phyloP scores from a whole-genome alignment of 2,888 invertebrate species.

The Minunthozetes semirufus region DNA sequence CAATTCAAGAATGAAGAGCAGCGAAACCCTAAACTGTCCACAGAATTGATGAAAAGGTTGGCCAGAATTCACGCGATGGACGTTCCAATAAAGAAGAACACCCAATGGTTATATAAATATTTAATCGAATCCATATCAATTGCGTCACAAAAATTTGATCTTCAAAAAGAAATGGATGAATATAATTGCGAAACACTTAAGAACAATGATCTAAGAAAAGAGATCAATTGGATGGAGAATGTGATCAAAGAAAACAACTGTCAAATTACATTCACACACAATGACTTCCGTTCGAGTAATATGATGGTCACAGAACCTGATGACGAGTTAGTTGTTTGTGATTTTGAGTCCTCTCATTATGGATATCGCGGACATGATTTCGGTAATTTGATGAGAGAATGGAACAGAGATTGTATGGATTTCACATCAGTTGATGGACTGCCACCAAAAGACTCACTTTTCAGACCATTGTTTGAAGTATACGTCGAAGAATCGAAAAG shows the following conservation, averaged over 20 bases:
- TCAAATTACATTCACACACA: neutral
- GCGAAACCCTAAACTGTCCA: constrained; percentile 65
- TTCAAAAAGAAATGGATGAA: neutral
- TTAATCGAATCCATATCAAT: neutral
- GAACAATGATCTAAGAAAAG: neutral
- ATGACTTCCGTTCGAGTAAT: too few relatives aligned
- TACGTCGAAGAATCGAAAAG: too few relatives aligned
- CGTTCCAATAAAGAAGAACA: constrained; percentile 74
- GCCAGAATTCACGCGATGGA: constrained; percentile 83
- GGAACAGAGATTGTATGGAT: too few relatives aligned
- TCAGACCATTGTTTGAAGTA: too few relatives aligned
- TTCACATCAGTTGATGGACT: too few relatives aligned
- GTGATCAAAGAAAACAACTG: neutral
- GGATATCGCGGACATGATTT: constrained; percentile 25
- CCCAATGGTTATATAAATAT: neutral
- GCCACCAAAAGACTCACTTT: too few relatives aligned
- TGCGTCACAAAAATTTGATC: neutral
- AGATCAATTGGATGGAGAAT: neutral
- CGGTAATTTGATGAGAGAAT: neutral
- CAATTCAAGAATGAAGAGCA: constrained; percentile 62
- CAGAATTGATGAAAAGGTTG: constrained; percentile 82
- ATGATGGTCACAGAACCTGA: too few relatives aligned
- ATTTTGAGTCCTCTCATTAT: constrained; percentile 31
- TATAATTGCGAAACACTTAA: neutral
- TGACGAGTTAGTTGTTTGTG: neutral